A percentile compares a stretch with the other conserved stretches of the same genome.
These are phyloP conservation scores for Limnothrissa miodon DNA, from an alignment of 2,113 vertebrate species.

Conservation along the genomic window DNA sequence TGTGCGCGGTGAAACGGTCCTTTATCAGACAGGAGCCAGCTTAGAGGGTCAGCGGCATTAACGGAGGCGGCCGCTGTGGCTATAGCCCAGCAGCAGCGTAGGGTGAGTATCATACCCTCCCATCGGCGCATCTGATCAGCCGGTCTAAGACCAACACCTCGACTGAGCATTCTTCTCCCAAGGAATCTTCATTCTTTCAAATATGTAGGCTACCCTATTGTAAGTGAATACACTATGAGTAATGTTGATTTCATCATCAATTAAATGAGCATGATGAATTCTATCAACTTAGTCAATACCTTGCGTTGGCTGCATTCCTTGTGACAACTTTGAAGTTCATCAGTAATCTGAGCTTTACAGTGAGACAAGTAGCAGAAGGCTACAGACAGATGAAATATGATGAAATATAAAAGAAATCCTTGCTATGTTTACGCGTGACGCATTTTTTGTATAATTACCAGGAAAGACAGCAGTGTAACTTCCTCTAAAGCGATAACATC, in stretches of 20 bases:
- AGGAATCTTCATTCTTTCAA: conserved; percentile 86
- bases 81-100: conserved; percentile 83
- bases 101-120: conserved; percentile 88
- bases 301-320: neutral
- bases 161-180: conserved; percentile 93
- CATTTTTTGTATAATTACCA: neutral
- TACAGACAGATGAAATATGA: neutral
- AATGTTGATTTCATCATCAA: neutral
- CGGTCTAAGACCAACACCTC: conserved; percentile 88
- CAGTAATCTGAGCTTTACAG: neutral
- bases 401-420: neutral
- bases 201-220: neutral
- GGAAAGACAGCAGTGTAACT: neutral
- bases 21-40: conserved; percentile 78
- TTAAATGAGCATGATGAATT: neutral
- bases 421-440: neutral
- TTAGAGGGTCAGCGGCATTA: conserved; percentile 65
- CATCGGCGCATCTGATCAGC: conserved; percentile 90
- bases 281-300: neutral
- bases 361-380: neutral
- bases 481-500: neutral
- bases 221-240: neutral
- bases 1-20: conserved; percentile 76
- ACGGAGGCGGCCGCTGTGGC: conserved; percentile 75
- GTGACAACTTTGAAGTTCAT: neutral